These are phyloP conservation scores for Dipodomys ordii DNA, from an alignment of 2,113 vertebrate species.

Conservation along the genomic window DNA sequence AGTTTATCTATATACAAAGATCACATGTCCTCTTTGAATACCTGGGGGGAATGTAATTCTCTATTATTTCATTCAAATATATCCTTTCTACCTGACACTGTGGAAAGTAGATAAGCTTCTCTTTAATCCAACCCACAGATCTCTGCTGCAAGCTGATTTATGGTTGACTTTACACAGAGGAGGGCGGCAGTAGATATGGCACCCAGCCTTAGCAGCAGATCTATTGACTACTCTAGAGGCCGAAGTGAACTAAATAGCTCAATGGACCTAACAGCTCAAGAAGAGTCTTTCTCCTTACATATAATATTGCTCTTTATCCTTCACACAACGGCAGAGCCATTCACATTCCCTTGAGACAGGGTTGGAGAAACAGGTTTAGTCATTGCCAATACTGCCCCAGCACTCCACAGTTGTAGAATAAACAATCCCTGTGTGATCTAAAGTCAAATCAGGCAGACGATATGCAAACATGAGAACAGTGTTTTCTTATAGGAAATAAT, in stretches of 20 bases:
- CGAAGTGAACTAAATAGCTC: background rate
- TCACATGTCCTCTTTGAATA: background rate
- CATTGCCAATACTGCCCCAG: background rate
- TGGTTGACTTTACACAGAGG: background rate
- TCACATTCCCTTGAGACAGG: background rate
- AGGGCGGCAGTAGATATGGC: rapidly evolving
- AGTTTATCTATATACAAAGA: background rate
- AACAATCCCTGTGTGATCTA: background rate
- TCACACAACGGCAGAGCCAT: background rate
- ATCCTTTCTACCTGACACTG: background rate
- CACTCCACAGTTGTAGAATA: background rate
- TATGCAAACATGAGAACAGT: background rate
- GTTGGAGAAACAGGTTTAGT: background rate
- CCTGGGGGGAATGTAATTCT: background rate
- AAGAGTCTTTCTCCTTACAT: background rate
- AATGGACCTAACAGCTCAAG: background rate
- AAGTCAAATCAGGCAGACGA: background rate
- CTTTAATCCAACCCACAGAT: background rate
- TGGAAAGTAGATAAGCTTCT: background rate
- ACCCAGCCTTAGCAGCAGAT: background rate
- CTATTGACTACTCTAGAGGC: background rate
- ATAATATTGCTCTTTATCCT: background rate
- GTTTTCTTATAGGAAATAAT: background rate
- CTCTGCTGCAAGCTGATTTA: background rate
- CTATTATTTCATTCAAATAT: background rate